A percentile compares a stretch with the other conserved stretches of the same genome.
phyloP scores from a whole-genome alignment of 2,888 invertebrate species.

The Drosophila limbata region DNA sequence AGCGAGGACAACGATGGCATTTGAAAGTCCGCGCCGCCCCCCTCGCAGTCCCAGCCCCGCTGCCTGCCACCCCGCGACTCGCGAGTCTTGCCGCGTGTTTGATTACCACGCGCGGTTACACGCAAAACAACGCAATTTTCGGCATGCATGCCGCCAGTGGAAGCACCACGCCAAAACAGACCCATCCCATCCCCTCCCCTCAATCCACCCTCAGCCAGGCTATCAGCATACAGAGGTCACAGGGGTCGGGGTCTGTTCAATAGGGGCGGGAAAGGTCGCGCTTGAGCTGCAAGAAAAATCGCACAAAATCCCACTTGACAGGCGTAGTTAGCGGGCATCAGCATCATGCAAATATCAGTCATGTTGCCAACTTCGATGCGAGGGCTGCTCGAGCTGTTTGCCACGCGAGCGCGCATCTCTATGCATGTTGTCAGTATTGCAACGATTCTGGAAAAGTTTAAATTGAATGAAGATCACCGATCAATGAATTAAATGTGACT shows the following conservation, averaged over 20 bases:
- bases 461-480: too few relatives aligned
- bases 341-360: constrained; percentile 81
- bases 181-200: background rate
- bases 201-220: constrained; percentile 4
- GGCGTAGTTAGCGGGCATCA: constrained; percentile 83
- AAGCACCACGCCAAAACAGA: constrained; percentile 32
- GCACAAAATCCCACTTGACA: constrained; percentile 84
- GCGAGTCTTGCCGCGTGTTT: constrained; percentile 62
- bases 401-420: background rate
- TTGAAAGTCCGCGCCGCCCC: constrained; percentile 36
- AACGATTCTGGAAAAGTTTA: too few relatives aligned
- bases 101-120: constrained; percentile 85
- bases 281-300: constrained; percentile 82
- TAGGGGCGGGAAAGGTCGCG: constrained; percentile 59
- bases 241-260: constrained; percentile 59
- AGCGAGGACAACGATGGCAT: constrained; percentile 46
- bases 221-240: constrained; percentile 34
- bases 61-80: background rate
- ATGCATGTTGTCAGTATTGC: background rate
- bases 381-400: constrained; percentile 50
- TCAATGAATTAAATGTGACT: too few relatives aligned
- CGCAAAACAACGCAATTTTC: constrained; percentile 84
- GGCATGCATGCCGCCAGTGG: constrained; percentile 77
- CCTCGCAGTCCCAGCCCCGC: background rate
- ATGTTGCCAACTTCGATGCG: constrained; percentile 59